Base-by-base conservation (phyloP, 2,888 invertebrate species). In the Zonitis immaculata region DNA sequence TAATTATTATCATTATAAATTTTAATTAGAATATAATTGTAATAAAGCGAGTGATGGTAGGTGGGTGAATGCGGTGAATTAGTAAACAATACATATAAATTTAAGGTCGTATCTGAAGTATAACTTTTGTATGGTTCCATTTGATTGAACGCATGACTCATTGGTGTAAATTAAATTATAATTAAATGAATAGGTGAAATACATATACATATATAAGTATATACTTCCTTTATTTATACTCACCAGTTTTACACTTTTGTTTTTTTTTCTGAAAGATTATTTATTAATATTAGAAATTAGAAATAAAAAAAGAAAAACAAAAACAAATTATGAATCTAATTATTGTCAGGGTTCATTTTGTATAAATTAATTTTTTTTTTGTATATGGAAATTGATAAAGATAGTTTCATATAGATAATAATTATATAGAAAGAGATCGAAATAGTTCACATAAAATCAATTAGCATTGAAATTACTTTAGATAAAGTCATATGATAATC, bases 401-500 rank as follows among this genome's bases (percentile, higher is more conserved):
- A 35, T 35, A 16, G 18, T 35, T 35, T 1, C 8, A 16, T 35
- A 14, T 35, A 35, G 7, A 35, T 35, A 16, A 18, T 35, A 1
- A 35, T 18, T 18, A 35, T 1, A 16, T 18, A 35, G 18, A 35
- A 14, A 18, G 18, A 32, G 54, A 59, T 12, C 20, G 47, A 57
- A 42, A 49, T 52, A 52, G 59, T 57, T 58, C 68, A 69, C 68
- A 68, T 69, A 71, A 70, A 73, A 73, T 73, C 73, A 73, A 73
- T 73, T 72, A 72, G 71, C 70, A 71, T 69, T 65, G 68, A 68
- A 73, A 72, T 73, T 72, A 67, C 70, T 68, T 66, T 67, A 72
- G 73, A 73, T 73, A 70, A 66, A 72, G 72, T 68, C 70, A 68
- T 69, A 67, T 66, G 73, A 73, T 73, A 73, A 73, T 73, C 68